phyloP scores from a whole-genome alignment of 2,888 invertebrate species.

The Apotomis betuletana region DNA sequence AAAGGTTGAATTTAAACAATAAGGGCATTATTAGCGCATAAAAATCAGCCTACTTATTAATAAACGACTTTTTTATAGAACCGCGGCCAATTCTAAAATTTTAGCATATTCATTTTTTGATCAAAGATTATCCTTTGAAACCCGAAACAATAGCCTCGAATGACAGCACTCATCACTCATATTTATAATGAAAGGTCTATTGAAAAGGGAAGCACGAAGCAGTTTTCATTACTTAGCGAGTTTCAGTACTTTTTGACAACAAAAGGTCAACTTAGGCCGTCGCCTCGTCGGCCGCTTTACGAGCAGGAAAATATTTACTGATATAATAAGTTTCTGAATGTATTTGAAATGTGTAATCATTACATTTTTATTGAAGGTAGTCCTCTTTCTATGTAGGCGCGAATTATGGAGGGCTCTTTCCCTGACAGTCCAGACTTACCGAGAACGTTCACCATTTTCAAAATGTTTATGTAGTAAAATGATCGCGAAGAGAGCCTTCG shows the following conservation, averaged over 20 bases:
- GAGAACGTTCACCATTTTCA: too few relatives aligned
- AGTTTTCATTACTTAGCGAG: constrained; percentile 50
- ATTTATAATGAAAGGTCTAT: constrained; percentile 25
- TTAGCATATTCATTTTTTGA: not conserved
- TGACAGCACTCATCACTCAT: constrained; percentile 24
- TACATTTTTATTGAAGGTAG: too few relatives aligned
- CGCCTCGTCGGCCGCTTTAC: constrained; percentile 45
- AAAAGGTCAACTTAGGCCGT: constrained; percentile 46
- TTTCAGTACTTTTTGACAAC: constrained; percentile 46
- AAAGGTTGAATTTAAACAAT: too few relatives aligned
- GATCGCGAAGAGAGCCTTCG: too few relatives aligned
- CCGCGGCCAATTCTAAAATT: not conserved
- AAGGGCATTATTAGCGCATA: too few relatives aligned
- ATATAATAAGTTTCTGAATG: too few relatives aligned
- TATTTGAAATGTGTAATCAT: too few relatives aligned
- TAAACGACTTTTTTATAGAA: not conserved
- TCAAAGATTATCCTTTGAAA: constrained; percentile 6
- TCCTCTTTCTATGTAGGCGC: too few relatives aligned
- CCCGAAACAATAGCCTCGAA: constrained; percentile 11
- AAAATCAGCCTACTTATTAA: not conserved
- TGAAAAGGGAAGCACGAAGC: constrained; percentile 16
- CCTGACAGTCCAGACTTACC: too few relatives aligned
- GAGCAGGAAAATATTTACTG: constrained; percentile 49
- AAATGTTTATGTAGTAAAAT: too few relatives aligned
- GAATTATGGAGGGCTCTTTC: too few relatives aligned